These are phyloP conservation scores for Halisarca cf. caerulea DNA, from an alignment of 37 sponge, comb jelly and placozoan species.

Conservation along the genomic window DNA sequence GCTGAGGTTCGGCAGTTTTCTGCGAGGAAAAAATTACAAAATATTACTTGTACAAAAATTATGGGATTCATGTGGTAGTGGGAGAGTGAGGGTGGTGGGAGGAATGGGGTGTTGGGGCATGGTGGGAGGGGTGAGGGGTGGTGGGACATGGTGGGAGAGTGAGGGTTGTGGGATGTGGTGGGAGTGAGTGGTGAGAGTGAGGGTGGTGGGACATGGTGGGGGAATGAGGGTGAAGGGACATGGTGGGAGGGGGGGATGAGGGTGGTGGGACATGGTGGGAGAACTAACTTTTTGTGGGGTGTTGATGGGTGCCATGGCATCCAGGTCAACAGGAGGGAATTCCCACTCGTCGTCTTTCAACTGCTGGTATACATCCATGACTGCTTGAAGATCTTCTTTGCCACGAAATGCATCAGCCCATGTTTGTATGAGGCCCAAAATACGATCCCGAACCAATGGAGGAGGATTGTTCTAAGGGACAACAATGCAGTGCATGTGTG, in stretches of 20 bases:
- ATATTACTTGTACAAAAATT: too few species aligned
- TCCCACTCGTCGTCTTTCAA: slow-evolving; percentile 82
- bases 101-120: too few species aligned
- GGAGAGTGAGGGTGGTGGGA: too few species aligned
- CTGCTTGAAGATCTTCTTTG: slow-evolving; percentile 71
- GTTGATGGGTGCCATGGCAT: slow-evolving; percentile 84
- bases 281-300: slow-evolving; percentile 63
- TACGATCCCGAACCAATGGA: slow-evolving; percentile 74
- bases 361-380: slow-evolving; percentile 75
- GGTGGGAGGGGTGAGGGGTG: too few species aligned
- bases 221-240: not conserved
- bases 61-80: too few species aligned
- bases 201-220: not conserved
- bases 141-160: too few species aligned
- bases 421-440: slow-evolving; percentile 86
- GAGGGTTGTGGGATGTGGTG: not conserved
- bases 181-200: too few species aligned
- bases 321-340: slow-evolving; percentile 95
- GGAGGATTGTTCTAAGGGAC: slow-evolving; percentile 70
- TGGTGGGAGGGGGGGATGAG: not conserved
- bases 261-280: not conserved
- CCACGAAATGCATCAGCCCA: slow-evolving; percentile 93
- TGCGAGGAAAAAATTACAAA: too few species aligned
- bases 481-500: not conserved
- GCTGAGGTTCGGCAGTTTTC: too few species aligned